Conservation (phyloP, 2,113 vertebrate species). For the Grammomys dolichurus region DNA sequence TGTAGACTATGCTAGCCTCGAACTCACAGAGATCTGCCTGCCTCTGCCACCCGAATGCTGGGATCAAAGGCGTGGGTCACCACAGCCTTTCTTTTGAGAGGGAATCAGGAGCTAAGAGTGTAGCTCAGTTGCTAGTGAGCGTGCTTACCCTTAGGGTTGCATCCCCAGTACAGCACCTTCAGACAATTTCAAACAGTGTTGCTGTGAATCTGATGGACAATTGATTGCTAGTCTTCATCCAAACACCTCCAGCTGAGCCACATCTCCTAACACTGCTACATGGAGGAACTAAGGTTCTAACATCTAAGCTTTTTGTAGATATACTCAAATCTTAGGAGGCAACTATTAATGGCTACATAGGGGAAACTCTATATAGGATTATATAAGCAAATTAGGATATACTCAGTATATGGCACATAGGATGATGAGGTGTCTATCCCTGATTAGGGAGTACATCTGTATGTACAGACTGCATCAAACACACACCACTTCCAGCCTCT, state of each 20-base stretch:
- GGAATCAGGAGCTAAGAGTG: not conserved
- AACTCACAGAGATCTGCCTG: not conserved
- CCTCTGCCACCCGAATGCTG: not conserved
- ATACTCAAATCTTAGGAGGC: not conserved
- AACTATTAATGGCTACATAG: not conserved
- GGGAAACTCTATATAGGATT: not conserved
- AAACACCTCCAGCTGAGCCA: not conserved
- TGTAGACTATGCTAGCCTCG: not conserved
- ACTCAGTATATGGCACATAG: not conserved
- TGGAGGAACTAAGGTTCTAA: not conserved
- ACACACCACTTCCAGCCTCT: not conserved
- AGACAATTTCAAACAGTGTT: not conserved
- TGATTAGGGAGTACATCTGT: not conserved
- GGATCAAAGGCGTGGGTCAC: not conserved
- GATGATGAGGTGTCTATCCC: not conserved
- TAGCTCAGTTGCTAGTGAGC: not conserved
- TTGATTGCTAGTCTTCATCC: no score
- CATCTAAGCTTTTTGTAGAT: not conserved
- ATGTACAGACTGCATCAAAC: not conserved
- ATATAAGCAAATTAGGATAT: not conserved
- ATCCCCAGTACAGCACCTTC: no score
- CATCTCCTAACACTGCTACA: not conserved
- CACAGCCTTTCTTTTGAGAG: not conserved
- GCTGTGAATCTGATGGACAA: not conserved
- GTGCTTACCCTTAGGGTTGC: not conserved